These are phyloP conservation scores for Rhyacophila evoluta DNA, from an alignment of 2,888 invertebrate genomes.

Conservation along the genomic window DNA sequence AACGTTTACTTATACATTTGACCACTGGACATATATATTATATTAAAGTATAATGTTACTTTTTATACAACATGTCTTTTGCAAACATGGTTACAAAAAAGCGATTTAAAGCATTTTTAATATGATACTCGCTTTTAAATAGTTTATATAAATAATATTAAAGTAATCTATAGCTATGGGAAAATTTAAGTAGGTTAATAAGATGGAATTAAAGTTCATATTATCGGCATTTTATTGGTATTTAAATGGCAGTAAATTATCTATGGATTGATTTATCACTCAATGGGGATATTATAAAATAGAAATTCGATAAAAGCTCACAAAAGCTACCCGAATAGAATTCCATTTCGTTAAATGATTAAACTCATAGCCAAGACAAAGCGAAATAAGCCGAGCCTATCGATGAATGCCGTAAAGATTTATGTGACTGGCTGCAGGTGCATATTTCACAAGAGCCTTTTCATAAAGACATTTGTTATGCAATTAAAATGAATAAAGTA, in stretches of 20 bases:
- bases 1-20: no score
- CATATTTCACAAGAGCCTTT: conserved; percentile 13
- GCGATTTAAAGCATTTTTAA: no score
- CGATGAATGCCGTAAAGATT: conserved; percentile 12
- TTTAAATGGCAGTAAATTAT: neutral
- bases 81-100: no score
- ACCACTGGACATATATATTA: no score
- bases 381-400: conserved; percentile 3
- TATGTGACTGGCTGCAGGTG: neutral
- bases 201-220: neutral
- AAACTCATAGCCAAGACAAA: neutral
- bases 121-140: no score
- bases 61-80: no score
- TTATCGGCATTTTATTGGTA: neutral
- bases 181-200: neutral
- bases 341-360: neutral
- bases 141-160: no score
- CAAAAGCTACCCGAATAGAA: neutral
- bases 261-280: neutral
- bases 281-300: neutral
- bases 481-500: conserved; percentile 18
- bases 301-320: neutral
- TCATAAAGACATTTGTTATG: conserved; percentile 24
- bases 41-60: no score
- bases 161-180: no score